phyloP scores from a whole-genome alignment of 35 echinoderm and acorn worm species.

The Apostichopus japonicus region DNA sequence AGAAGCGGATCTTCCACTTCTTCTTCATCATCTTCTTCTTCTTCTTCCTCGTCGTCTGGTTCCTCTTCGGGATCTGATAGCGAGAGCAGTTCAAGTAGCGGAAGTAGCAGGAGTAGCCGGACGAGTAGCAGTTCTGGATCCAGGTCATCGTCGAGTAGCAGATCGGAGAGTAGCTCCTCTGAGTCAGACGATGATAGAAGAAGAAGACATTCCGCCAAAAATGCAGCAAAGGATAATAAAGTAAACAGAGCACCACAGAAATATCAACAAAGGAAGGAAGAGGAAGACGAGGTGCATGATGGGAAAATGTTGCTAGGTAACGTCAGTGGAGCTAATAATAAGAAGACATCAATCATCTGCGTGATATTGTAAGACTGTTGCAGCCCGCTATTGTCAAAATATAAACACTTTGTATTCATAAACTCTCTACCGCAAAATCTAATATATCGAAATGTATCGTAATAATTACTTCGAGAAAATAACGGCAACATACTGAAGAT shows the following conservation, averaged over 20 bases:
- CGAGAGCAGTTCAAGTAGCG: background rate
- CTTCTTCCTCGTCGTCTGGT: background rate
- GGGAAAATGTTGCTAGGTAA: conserved; percentile 13
- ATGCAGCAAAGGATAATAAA: conserved; percentile 2
- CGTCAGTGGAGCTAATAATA: background rate
- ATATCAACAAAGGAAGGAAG: background rate
- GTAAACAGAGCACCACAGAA: background rate
- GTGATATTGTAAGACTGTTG: conserved; percentile 1
- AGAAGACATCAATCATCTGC: conserved; percentile 18
- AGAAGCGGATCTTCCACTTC: background rate
- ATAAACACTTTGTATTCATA: too few species aligned
- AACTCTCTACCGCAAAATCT: too few species aligned
- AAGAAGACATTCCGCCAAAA: background rate
- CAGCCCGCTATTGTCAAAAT: too few species aligned
- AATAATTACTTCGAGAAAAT: too few species aligned
- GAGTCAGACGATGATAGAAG: background rate
- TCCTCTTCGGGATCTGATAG: conserved; percentile 20
- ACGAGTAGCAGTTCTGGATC: background rate
- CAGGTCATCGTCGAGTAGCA: background rate
- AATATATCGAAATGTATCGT: too few species aligned
- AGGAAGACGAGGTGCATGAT: conserved; percentile 6
- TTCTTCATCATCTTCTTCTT: background rate
- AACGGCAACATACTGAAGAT: too few species aligned
- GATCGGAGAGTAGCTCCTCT: background rate
- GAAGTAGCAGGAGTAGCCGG: background rate